Evolutionary conservation across 2,113 vertebrate genomes (phyloP).

Genomic region (Brevimyrus niger): DNA sequence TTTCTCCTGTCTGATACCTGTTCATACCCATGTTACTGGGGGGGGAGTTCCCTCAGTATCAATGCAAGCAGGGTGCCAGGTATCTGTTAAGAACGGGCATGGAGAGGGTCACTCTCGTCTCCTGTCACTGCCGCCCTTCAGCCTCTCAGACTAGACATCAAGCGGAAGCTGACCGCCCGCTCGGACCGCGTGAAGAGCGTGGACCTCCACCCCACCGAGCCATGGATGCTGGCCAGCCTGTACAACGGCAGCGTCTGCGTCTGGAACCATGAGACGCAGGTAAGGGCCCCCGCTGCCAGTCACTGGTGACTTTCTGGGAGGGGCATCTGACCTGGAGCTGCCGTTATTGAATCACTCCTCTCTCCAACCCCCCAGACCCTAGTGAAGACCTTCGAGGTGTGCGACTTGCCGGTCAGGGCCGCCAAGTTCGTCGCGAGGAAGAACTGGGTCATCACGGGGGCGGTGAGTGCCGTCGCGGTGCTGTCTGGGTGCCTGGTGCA

Average conservation of each 20-base stretch:
- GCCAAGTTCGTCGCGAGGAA: conserved; percentile 97
- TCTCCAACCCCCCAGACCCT: conserved; percentile 71
- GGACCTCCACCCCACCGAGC: conserved; percentile 87
- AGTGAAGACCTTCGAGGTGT: conserved; percentile 98
- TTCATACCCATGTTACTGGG: background rate
- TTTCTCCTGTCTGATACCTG: background rate
- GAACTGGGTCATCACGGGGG: conserved; percentile 98
- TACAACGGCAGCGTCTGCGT: conserved; percentile 92
- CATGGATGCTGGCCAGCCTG: conserved; percentile 95
- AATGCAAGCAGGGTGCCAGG: background rate
- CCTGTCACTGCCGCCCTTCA: conserved; percentile 33
- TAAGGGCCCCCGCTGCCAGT: conserved; percentile 32
- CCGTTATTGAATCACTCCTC: background rate
- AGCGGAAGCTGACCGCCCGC: conserved; percentile 84
- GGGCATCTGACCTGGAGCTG: background rate
- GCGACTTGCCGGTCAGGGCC: conserved; percentile 94
- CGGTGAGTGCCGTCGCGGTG: conserved; percentile 64
- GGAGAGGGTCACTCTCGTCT: background rate
- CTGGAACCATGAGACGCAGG: conserved; percentile 95
- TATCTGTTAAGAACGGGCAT: background rate
- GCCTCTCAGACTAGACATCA: conserved; percentile 93
- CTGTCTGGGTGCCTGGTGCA: background rate
- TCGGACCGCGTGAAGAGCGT: conserved; percentile 93
- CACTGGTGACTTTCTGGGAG: background rate
- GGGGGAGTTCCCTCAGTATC: background rate